Conservation (phyloP, 2,113 vertebrate species). For the Chascanopsetta lugubris region DNA sequence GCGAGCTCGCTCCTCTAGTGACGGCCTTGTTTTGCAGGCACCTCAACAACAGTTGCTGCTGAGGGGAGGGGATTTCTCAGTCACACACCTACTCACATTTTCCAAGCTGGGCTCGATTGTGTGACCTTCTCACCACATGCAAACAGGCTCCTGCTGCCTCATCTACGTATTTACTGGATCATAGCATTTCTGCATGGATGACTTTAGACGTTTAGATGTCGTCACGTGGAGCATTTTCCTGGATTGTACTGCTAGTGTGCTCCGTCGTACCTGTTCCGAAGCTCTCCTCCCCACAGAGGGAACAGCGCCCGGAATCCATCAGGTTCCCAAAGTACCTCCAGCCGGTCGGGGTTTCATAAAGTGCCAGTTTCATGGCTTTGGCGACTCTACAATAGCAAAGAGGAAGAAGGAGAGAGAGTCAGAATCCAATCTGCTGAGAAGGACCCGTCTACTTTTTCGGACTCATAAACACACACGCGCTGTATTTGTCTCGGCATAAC, state of each 20-base stretch:
- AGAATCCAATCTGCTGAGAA: conserved; percentile 18
- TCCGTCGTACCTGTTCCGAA: conserved; percentile 91
- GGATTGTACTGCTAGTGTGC: conserved; percentile 10
- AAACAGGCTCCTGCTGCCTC: background rate
- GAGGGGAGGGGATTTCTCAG: conserved; percentile 42
- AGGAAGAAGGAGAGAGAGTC: conserved; percentile 27
- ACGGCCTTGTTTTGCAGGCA: conserved; percentile 42
- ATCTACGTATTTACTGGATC: background rate
- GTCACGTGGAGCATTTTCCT: conserved; percentile 5
- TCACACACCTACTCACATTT: conserved; percentile 49
- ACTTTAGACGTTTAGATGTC: conserved; percentile 3
- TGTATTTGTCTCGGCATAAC: conserved; percentile 16
- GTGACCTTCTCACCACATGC: conserved; percentile 12
- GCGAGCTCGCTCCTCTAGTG: conserved; percentile 18
- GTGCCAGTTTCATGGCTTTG: conserved; percentile 93
- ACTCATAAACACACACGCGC: background rate
- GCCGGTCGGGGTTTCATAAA: conserved; percentile 97
- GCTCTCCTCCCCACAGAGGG: conserved; percentile 97
- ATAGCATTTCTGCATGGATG: background rate
- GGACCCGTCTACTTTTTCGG: background rate
- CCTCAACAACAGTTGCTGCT: conserved; percentile 53
- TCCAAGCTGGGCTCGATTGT: conserved; percentile 37
- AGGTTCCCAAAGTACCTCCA: conserved; percentile 98
- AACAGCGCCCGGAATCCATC: conserved; percentile 97
- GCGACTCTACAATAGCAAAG: conserved; percentile 87